Conservation (phyloP, 2,113 vertebrate species). For the rat (Rattus norvegicus) region DNA sequence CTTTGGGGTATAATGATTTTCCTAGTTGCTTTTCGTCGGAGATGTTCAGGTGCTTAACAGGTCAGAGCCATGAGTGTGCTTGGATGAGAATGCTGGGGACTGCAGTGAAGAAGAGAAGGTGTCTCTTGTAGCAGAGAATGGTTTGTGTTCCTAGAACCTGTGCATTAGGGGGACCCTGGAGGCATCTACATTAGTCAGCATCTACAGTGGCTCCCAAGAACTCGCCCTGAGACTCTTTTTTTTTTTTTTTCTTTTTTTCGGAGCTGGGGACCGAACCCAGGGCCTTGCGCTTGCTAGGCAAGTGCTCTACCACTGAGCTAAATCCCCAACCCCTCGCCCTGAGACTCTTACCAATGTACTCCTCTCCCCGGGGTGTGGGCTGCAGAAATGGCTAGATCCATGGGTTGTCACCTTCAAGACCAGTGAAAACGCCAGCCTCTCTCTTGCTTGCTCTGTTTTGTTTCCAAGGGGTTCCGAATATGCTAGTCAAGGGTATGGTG, state of each 20-base stretch:
- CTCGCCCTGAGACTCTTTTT: no score
- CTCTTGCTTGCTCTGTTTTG: neutral
- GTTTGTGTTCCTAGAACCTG: neutral
- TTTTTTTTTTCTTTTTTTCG: no score
- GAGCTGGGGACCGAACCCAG: no score
- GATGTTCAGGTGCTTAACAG: neutral
- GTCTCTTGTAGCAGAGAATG: neutral
- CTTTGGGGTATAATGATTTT: neutral
- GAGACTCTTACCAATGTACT: neutral
- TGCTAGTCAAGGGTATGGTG: neutral
- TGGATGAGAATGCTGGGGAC: neutral
- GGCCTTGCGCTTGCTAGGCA: no score
- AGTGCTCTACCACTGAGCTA: no score
- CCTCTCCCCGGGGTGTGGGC: neutral
- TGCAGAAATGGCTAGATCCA: neutral
- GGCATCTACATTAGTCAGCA: neutral
- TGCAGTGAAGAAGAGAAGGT: neutral
- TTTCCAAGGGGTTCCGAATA: neutral
- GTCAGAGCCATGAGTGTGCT: neutral
- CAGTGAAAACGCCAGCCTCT: neutral
- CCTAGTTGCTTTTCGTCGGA: neutral
- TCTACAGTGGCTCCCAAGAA: neutral
- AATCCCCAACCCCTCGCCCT: no score
- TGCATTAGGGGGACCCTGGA: neutral
- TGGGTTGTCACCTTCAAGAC: neutral